Evolutionary conservation across 2,888 invertebrate species (phyloP), one percentile per base, ranked within the genome.

Genomic region (Pardosa pseudoannulata): DNA sequence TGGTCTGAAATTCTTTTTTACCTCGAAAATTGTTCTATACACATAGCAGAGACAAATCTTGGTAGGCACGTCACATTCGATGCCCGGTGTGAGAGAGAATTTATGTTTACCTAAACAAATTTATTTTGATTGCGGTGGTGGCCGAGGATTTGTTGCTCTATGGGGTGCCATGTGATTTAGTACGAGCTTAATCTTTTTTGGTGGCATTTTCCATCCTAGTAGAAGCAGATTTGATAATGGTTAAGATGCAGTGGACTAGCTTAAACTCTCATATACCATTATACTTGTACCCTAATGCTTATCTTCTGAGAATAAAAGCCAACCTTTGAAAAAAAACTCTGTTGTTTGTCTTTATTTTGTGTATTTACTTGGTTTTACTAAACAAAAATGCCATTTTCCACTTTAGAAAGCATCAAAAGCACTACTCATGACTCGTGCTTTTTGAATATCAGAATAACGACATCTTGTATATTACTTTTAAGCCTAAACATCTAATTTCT

Each of bases 221-320:
- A 85, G 85, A 79, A 79, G 85, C 85, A 85, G 85, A 85, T 79
- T 85, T 85, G 85, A 85, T 85, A 85, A 85, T 85, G 85, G 85
- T 85, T 78, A 85, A 85, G 85, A 85, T 73, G 85, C 85, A 85
- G 85, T 87, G 80, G 87, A 80, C 80, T 87, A 80, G 79, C 80
- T 79, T 80, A 79, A 87, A 79, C 76, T 87, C 87, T 87, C 87
- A 87, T 80, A 80, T 87, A 85, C 87, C 80, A 87, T 87, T 87
- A 87, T 87, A 87, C 87, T 80, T 87, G 80, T 87, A 87, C 87
- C 87, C 87, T 87, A 87, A 87, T 80, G 87, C 80, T 87, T 87
- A 80, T 80, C 87, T 87, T 87, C 87, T 80, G 87, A 87, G 80
- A 87, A 87, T 87, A 83, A 87, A 87, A 80, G 80, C 80, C 87